A percentile compares a stretch with the other conserved stretches of the same genome.
Evolutionary conservation across 2,888 invertebrate genomes (phyloP).

Genomic region (Cheiracanthium punctorium): DNA sequence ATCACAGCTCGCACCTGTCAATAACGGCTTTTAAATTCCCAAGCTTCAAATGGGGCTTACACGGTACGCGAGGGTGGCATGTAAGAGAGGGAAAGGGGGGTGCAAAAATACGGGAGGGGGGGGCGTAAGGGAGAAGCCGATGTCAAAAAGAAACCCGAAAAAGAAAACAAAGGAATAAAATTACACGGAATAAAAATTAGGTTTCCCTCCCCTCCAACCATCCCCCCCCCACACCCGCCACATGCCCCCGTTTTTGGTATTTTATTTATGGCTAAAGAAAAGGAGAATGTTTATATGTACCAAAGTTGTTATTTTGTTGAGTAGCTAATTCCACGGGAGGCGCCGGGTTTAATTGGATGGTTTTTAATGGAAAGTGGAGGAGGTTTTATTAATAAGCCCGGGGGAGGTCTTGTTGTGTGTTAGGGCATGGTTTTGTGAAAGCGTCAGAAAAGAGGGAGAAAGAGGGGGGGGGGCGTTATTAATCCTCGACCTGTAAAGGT

Average conservation of each 20-base stretch:
- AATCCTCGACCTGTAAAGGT: constrained; percentile 16
- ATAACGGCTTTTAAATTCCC: constrained; percentile 70
- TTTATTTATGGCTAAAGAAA: constrained; percentile 49
- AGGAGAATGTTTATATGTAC: constrained; percentile 7
- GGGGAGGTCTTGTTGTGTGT: no score
- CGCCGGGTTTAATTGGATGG: constrained; percentile 66
- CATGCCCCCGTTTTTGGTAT: constrained; percentile 33
- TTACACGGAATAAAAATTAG: constrained; percentile 66
- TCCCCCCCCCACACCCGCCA: no score
- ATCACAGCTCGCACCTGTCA: constrained; percentile 61
- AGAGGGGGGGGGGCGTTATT: constrained; percentile 40
- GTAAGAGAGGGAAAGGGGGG: no score
- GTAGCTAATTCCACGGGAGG: constrained; percentile 47
- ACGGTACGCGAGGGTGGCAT: no score
- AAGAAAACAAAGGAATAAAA: constrained; percentile 51
- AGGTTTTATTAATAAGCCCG: constrained; percentile 26
- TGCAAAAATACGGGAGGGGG: not conserved
- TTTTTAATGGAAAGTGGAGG: constrained; percentile 48
- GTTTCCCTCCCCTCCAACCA: no score
- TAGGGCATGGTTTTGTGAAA: not conserved
- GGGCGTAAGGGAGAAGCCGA: constrained; percentile 35
- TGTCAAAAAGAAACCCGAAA: constrained; percentile 55
- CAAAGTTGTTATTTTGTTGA: constrained; percentile 58
- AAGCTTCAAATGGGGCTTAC: constrained; percentile 27
- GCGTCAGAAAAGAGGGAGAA: constrained; percentile 14